Percentiles rank a stretch among this genome's conserved stretches.
Conservation (phyloP, 1,140 invertebrate genomes). For the Heliconius himera region DNA sequence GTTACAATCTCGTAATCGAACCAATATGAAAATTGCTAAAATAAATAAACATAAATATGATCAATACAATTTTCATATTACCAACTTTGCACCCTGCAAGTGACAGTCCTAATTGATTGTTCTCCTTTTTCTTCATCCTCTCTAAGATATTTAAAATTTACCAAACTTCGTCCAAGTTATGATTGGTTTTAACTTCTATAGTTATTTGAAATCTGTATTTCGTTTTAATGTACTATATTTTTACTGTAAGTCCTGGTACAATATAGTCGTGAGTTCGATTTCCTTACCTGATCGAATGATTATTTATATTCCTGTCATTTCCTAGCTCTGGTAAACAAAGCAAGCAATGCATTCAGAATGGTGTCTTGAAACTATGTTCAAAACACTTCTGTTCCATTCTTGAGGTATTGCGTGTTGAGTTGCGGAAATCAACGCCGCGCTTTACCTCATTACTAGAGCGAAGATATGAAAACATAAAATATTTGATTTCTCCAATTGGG, state of each 20-base stretch:
- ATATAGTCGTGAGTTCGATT: no score
- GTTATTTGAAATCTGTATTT: background rate
- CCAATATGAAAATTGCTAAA: background rate
- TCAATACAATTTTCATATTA: background rate
- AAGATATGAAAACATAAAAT: no score
- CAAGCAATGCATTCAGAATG: no score
- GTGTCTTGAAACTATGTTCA: no score
- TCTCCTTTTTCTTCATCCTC: constrained; percentile 54
- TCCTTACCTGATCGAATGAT: no score
- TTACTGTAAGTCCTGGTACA: background rate
- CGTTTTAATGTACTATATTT: background rate
- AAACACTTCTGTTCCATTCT: no score
- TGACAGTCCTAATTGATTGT: constrained; percentile 73
- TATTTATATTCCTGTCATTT: no score
- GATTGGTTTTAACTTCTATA: constrained; percentile 47
- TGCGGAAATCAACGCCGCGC: no score
- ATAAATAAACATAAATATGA: background rate
- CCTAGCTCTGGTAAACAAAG: no score
- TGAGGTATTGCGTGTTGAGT: no score
- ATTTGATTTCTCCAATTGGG: no score
- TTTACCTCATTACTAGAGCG: no score
- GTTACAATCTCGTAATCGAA: background rate
- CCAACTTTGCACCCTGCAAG: constrained; percentile 47
- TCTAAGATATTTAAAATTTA: constrained; percentile 55
- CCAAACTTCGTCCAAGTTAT: constrained; percentile 56